These are phyloP conservation scores for Stomatorhinus ivindoensis DNA, from an alignment of 2,113 vertebrate genomes.

Conservation along the genomic window DNA sequence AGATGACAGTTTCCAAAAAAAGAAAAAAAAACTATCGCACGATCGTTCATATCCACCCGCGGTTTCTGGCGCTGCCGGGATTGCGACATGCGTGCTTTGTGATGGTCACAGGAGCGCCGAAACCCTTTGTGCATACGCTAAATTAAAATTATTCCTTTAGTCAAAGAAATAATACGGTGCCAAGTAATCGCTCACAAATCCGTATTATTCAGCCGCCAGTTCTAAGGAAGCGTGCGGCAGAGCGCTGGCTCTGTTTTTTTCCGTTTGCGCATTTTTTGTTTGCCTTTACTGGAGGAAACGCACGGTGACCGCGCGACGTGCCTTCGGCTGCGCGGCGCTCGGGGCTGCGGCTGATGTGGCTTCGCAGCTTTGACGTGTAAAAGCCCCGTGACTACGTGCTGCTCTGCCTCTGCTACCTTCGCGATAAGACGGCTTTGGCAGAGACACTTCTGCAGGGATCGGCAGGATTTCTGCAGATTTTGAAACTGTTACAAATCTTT, in stretches of 20 bases:
- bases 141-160: not conserved
- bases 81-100: not conserved
- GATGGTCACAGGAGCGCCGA: not conserved
- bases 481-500: not conserved
- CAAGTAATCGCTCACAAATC: not conserved
- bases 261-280: not conserved
- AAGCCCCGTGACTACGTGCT: slow-evolving; percentile 39
- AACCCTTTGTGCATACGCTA: not conserved
- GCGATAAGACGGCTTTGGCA: not conserved
- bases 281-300: not conserved
- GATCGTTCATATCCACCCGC: not conserved
- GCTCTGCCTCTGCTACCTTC: not conserved
- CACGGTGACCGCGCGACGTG: not conserved
- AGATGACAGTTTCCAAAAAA: not conserved
- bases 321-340: not conserved
- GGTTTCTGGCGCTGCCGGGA: not conserved
- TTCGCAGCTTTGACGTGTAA: slow-evolving; percentile 5
- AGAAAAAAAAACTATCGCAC: not conserved
- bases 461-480: not conserved
- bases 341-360: not conserved
- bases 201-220: not conserved
- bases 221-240: not conserved
- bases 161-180: not conserved
- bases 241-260: not conserved
- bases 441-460: not conserved